Evolutionary conservation across 2,113 vertebrate species (phyloP).

Genomic region (Delphinus delphis): DNA sequence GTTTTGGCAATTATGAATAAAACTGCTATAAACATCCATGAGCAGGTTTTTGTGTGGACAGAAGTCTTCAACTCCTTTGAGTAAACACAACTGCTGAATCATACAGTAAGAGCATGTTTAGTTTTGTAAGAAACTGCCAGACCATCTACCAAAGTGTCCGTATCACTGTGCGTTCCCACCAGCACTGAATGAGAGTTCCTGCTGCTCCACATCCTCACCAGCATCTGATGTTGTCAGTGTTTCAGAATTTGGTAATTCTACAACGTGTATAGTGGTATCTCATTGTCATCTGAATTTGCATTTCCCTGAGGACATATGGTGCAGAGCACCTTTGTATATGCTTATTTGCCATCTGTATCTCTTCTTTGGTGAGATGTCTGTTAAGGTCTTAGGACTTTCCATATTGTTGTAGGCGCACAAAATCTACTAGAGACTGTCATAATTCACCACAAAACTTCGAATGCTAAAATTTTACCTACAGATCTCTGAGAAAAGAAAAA

Average conservation of each 20-base stretch:
- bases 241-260: not conserved
- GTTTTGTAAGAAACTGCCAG: not conserved
- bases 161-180: not conserved
- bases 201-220: not conserved
- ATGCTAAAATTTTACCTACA: slow-evolving; percentile 53
- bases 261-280: not conserved
- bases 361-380: not conserved
- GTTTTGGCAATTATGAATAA: too few species aligned
- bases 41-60: too few species aligned
- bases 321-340: not conserved
- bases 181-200: not conserved
- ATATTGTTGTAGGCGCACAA: slow-evolving; percentile 51
- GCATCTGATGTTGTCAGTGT: not conserved
- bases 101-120: too few species aligned
- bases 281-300: too few species aligned
- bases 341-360: not conserved
- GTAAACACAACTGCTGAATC: too few species aligned
- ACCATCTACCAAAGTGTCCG: not conserved
- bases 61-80: too few species aligned
- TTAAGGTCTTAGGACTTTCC: slow-evolving; percentile 25
- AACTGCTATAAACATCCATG: too few species aligned
- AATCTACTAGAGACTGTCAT: slow-evolving; percentile 67
- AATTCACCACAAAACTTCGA: slow-evolving; percentile 48
- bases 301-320: too few species aligned
- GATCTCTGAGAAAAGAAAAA: slow-evolving; percentile 54